These are phyloP conservation scores for Acinonyx jubatus DNA, from an alignment of 2,113 vertebrate genomes.

Conservation along the genomic window DNA sequence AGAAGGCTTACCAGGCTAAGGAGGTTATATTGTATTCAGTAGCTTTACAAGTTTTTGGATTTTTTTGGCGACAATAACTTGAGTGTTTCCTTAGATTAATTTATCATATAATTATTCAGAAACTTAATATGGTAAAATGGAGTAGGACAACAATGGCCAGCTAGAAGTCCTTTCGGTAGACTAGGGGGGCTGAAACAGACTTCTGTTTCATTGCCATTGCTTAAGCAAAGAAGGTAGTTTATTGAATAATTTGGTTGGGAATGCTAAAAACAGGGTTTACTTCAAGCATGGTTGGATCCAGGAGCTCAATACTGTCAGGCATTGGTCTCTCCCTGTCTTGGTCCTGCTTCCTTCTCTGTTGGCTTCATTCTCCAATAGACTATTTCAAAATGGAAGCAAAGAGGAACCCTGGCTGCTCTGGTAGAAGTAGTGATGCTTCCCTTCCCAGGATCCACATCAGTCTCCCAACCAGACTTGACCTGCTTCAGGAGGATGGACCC, in stretches of 20 bases:
- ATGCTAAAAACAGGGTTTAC: background rate
- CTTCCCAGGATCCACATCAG: too few species aligned
- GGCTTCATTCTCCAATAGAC: background rate
- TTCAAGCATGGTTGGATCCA: background rate
- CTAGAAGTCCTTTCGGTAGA: background rate
- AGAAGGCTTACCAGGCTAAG: background rate
- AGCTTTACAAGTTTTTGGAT: background rate
- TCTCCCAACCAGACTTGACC: background rate
- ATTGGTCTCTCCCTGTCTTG: background rate
- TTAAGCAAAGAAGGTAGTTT: fast-evolving
- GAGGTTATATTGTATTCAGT: background rate
- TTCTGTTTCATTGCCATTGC: background rate
- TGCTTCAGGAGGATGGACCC: too few species aligned
- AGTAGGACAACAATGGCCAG: fast-evolving
- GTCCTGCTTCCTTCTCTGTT: background rate
- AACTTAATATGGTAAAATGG: background rate
- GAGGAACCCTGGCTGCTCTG: background rate
- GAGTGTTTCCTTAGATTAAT: background rate
- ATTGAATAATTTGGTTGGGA: too few species aligned
- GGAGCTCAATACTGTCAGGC: fast-evolving
- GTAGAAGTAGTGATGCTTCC: background rate
- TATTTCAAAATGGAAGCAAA: background rate
- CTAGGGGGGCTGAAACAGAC: background rate
- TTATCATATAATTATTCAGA: background rate
- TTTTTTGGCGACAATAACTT: background rate